These are phyloP conservation scores for Rostratula benghalensis DNA, from an alignment of 2,113 vertebrate genomes.

Conservation along the genomic window DNA sequence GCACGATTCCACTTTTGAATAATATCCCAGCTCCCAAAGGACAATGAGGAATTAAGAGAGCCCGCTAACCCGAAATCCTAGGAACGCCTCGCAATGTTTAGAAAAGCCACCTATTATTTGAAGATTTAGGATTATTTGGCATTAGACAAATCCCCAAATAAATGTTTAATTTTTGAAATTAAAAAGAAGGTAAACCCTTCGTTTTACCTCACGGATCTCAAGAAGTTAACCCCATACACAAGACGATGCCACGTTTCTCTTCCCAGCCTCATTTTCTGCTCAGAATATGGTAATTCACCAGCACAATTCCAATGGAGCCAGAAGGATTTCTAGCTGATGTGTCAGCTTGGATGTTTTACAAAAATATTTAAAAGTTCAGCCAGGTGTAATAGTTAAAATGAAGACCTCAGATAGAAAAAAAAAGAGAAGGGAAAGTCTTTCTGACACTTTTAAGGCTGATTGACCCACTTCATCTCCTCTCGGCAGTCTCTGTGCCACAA, in stretches of 20 bases:
- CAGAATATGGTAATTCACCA: neutral
- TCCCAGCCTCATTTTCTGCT: neutral
- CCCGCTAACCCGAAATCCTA: neutral
- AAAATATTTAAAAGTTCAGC: neutral
- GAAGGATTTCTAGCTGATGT: neutral
- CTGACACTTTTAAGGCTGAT: neutral
- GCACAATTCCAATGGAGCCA: neutral
- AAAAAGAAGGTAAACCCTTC: neutral
- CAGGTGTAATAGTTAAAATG: neutral
- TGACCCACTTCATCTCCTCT: neutral
- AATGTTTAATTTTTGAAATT: neutral
- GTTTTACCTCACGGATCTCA: neutral
- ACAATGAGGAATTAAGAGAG: neutral
- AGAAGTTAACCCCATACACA: neutral
- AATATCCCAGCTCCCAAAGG: neutral
- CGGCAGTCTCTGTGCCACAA: neutral
- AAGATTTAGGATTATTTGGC: neutral
- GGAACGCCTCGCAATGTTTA: neutral
- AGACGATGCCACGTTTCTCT: neutral
- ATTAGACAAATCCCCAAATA: neutral
- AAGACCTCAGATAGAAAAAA: neutral
- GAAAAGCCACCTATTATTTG: neutral
- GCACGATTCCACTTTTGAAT: slow-evolving; percentile 1
- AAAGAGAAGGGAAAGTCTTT: neutral
- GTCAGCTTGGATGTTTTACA: neutral